A percentile compares a stretch with the other conserved stretches of the same genome.
phyloP scores from a whole-genome alignment of 2,113 vertebrate genomes.

The Prunella himalayana region DNA sequence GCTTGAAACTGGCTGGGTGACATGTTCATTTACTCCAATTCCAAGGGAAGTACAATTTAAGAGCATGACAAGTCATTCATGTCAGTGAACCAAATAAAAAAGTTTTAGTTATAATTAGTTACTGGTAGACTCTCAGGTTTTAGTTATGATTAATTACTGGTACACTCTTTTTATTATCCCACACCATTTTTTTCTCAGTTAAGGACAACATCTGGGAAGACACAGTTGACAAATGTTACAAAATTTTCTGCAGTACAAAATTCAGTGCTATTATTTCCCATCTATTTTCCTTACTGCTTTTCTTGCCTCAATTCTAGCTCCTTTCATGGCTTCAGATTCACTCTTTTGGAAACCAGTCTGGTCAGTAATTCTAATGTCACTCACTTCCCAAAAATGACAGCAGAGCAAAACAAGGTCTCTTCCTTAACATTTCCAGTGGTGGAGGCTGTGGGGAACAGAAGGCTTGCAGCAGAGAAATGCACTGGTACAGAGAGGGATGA shows the following conservation, averaged over 20 bases:
- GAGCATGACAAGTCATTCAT: not conserved
- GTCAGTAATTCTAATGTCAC: not conserved
- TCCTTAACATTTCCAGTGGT: not conserved
- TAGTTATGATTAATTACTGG: not conserved
- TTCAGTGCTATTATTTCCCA: not conserved
- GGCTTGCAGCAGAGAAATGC: not conserved
- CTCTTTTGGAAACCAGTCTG: not conserved
- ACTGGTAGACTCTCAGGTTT: not conserved
- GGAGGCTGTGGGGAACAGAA: not conserved
- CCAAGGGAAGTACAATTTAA: not conserved
- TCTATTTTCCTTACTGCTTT: not conserved
- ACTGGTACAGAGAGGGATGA: not conserved
- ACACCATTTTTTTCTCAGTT: not conserved
- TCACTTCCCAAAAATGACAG: not conserved
- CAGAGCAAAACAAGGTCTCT: not conserved
- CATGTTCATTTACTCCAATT: not conserved
- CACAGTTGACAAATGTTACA: not conserved
- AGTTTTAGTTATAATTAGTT: not conserved
- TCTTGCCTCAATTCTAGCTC: not conserved
- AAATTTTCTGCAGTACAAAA: not conserved
- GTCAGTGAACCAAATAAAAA: not conserved
- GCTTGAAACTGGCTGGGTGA: not conserved
- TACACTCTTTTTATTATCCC: not conserved
- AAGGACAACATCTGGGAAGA: not conserved
- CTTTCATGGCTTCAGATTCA: not conserved